Percentiles rank a stretch among this genome's conserved stretches.
Evolutionary conservation across 2,797 vertebrate species (phyloP).

Genomic region (Scarus forsteni): DNA sequence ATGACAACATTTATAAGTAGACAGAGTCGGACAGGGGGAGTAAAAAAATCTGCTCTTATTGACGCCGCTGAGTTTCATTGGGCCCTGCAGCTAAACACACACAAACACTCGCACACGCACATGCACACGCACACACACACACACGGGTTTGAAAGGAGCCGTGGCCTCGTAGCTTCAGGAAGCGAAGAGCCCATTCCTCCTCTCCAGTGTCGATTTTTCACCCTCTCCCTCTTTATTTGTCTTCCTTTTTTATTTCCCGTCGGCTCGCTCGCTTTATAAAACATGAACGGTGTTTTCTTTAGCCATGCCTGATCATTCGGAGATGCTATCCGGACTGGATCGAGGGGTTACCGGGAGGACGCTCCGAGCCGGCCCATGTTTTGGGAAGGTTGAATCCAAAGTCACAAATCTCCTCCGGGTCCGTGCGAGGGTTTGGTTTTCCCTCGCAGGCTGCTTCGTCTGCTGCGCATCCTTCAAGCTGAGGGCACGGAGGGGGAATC

Average conservation of each 20-base stretch:
- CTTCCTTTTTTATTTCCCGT: constrained; percentile 71
- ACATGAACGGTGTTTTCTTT: constrained; percentile 65
- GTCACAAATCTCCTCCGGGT: constrained; percentile 46
- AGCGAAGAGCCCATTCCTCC: constrained; percentile 48
- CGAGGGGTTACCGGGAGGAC: background rate
- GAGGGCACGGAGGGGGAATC: constrained; percentile 45
- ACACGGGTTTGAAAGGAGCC: constrained; percentile 26
- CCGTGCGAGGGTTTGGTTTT: constrained; percentile 12
- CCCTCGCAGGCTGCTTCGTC: constrained; percentile 23
- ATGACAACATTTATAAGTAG: constrained; percentile 72
- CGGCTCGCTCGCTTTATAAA: constrained; percentile 54
- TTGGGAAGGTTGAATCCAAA: constrained; percentile 44
- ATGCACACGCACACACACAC: constrained; percentile 27
- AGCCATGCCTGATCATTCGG: constrained; percentile 27
- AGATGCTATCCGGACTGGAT: constrained; percentile 42
- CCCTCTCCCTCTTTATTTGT: constrained; percentile 57
- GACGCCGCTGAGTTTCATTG: constrained; percentile 54
- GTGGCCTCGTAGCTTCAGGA: constrained; percentile 23
- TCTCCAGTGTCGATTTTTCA: constrained; percentile 44
- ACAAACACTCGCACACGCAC: constrained; percentile 11
- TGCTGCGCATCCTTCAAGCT: constrained; percentile 33
- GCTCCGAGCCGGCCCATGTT: too few relatives aligned
- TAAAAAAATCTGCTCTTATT: constrained; percentile 52
- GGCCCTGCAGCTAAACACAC: constrained; percentile 50
- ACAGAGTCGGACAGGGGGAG: constrained; percentile 49